Percentiles rank a stretch among this genome's conserved stretches.
Evolutionary conservation across 2,113 vertebrate genomes (phyloP).

Genomic region (Chelonoidis abingdonii): DNA sequence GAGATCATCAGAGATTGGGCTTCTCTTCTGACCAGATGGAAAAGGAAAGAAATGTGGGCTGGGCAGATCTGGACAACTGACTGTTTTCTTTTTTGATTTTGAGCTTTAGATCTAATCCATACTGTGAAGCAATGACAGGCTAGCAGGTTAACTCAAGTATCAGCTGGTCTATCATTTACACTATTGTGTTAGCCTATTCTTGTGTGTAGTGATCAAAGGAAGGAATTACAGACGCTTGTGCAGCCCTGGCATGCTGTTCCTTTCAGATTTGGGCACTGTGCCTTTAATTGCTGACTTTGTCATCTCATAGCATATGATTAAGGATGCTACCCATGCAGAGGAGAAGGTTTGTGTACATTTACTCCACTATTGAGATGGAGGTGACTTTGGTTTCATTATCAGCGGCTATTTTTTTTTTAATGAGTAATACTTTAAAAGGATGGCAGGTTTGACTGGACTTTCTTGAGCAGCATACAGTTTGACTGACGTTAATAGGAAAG

Average conservation of each 20-base stretch:
- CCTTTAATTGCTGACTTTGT: background rate
- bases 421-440: background rate
- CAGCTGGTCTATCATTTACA: rapidly evolving
- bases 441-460: background rate
- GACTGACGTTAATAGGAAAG: background rate
- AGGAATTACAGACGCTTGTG: background rate
- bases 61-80: background rate
- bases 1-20: background rate
- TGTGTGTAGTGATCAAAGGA: background rate
- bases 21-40: background rate
- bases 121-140: background rate
- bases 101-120: background rate
- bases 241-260: background rate
- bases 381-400: background rate
- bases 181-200: rapidly evolving
- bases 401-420: background rate
- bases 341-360: background rate
- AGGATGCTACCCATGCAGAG: background rate
- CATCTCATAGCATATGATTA: background rate
- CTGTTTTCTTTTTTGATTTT: background rate
- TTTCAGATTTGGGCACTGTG: background rate
- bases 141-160: background rate
- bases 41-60: background rate
- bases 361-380: background rate
- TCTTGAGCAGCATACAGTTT: background rate